These are phyloP conservation scores for Bovichtus variegatus DNA, from an alignment of 2,797 vertebrate genomes.

Conservation along the genomic window DNA sequence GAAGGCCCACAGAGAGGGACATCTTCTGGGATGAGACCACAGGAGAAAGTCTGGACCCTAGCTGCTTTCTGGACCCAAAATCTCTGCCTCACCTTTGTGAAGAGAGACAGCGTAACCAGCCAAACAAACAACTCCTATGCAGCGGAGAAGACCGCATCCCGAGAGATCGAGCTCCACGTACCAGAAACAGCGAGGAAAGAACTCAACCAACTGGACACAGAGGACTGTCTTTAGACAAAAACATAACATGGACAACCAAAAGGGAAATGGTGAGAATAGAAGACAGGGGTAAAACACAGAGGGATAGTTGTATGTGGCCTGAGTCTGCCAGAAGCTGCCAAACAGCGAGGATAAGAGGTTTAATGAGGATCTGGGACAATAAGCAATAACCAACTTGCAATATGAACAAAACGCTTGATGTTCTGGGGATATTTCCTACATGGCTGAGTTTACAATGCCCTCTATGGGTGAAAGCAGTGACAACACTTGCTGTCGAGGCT, in stretches of 20 bases:
- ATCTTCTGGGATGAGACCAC: conserved; percentile 85
- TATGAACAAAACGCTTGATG: not conserved
- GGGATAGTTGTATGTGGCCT: conserved; percentile 11
- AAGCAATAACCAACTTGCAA: conserved; percentile 6
- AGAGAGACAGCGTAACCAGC: not conserved
- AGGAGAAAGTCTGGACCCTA: conserved; percentile 68
- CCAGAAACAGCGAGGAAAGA: conserved; percentile 15
- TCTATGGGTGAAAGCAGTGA: conserved; percentile 62
- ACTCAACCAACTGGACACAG: conserved; percentile 2
- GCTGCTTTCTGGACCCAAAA: conserved; percentile 54
- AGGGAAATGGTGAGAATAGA: conserved; percentile 17
- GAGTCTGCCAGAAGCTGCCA: conserved; percentile 21
- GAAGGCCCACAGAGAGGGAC: conserved; percentile 70
- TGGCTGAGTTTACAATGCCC: conserved; percentile 63
- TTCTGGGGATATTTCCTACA: not conserved
- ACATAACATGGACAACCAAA: conserved; percentile 44
- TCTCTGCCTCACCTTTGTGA: conserved; percentile 24
- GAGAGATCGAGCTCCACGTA: conserved; percentile 3
- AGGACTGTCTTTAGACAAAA: conserved; percentile 1
- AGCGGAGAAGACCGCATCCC: not conserved
- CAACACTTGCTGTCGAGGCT: not conserved
- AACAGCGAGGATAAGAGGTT: conserved; percentile 18
- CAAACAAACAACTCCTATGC: not conserved
- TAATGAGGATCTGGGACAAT: conserved; percentile 35
- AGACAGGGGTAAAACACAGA: not conserved